Percentiles rank a stretch among this genome's conserved stretches.
Conservation (phyloP, 1,140 invertebrate species). For the Ooceraea biroi region DNA sequence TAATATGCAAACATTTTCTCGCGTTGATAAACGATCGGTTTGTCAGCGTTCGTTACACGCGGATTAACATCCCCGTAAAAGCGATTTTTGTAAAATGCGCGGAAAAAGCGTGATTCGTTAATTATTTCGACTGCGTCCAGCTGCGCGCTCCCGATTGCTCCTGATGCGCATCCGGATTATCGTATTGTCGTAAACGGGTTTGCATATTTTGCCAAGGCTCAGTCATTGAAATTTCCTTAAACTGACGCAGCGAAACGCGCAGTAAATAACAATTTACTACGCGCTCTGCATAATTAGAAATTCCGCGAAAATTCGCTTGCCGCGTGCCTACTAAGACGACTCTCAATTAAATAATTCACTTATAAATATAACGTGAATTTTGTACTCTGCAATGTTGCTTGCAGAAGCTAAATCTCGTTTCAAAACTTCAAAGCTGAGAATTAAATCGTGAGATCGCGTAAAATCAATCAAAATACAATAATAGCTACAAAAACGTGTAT, state of each 20-base stretch:
- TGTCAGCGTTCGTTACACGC: slow-evolving; percentile 56
- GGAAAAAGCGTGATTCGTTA: slow-evolving; percentile 55
- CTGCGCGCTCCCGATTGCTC: slow-evolving; percentile 48
- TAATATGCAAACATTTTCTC: slow-evolving; percentile 54
- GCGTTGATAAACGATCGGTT: slow-evolving; percentile 40
- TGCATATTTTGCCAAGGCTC: slow-evolving; percentile 53
- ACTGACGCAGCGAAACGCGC: slow-evolving; percentile 20
- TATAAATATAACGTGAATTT: too few species aligned
- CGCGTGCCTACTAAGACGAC: too few species aligned
- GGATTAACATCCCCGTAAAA: slow-evolving; percentile 55
- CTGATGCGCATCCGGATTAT: slow-evolving; percentile 59
- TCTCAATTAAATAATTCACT: too few species aligned
- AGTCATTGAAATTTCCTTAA: slow-evolving; percentile 59
- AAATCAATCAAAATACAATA: too few species aligned
- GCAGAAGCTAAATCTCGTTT: too few species aligned
- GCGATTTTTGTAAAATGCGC: slow-evolving; percentile 40
- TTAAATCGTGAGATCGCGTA: too few species aligned
- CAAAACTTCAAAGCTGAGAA: too few species aligned
- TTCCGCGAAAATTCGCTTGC: background rate
- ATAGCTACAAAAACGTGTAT: too few species aligned
- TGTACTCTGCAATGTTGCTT: too few species aligned
- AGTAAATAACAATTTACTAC: slow-evolving; percentile 51
- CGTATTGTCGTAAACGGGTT: slow-evolving; percentile 65
- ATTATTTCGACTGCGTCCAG: slow-evolving; percentile 62
- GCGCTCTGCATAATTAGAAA: slow-evolving; percentile 42